These are phyloP conservation scores for Pangasianodon hypophthalmus DNA, from an alignment of 2,113 vertebrate genomes.

Conservation along the genomic window DNA sequence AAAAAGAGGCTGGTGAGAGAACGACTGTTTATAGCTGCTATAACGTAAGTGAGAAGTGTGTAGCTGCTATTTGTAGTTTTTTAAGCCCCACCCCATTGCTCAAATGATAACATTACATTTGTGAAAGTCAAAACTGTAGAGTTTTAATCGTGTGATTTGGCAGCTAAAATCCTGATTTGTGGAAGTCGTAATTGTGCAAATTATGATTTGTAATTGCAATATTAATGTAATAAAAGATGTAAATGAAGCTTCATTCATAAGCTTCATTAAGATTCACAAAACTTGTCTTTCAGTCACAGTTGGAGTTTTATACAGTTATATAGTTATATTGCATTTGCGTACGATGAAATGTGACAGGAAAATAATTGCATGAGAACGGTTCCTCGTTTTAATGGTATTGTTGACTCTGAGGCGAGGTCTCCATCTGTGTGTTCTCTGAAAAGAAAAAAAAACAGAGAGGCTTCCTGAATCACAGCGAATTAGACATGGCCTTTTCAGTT, in stretches of 20 bases:
- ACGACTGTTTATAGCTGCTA: background rate
- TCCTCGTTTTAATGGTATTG: background rate
- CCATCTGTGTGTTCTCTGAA: background rate
- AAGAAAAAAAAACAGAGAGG: background rate
- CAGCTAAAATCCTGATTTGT: background rate
- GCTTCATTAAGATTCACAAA: background rate
- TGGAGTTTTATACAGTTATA: background rate
- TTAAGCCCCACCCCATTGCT: background rate
- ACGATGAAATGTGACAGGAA: background rate
- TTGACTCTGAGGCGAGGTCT: background rate
- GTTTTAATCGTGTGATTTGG: background rate
- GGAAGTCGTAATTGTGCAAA: background rate
- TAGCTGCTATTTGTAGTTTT: background rate
- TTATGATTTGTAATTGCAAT: background rate
- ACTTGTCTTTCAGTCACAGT: background rate
- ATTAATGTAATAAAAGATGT: background rate
- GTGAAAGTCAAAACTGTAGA: background rate
- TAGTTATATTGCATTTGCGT: background rate
- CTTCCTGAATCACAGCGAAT: constrained; percentile 15
- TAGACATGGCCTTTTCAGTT: constrained; percentile 22
- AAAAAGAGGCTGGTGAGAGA: background rate
- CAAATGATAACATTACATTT: background rate
- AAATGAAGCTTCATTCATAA: background rate
- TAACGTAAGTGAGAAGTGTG: background rate
- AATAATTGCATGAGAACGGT: background rate